Evolutionary conservation across 2,888 invertebrate genomes (phyloP).

Genomic region (Linyphia triangularis): DNA sequence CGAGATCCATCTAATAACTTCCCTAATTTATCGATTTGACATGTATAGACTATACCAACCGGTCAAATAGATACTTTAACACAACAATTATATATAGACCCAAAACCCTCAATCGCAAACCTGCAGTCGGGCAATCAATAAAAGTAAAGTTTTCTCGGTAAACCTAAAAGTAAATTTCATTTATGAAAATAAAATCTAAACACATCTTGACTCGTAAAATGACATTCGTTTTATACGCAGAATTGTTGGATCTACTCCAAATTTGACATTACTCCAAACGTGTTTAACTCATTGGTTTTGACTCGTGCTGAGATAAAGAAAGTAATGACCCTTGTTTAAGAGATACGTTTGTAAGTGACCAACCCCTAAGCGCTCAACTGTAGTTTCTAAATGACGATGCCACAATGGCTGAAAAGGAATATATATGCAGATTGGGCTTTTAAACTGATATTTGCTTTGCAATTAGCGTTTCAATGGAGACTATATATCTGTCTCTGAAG

Average conservation of each 20-base stretch:
- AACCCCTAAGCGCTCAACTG: slow-evolving; percentile 4
- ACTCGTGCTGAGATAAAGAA: slow-evolving; percentile 30
- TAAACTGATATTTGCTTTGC: not conserved
- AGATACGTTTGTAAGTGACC: slow-evolving; percentile 13
- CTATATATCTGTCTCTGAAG: slow-evolving; percentile 7
- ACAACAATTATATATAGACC: too few species aligned
- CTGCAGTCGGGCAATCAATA: not conserved
- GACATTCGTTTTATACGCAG: slow-evolving; percentile 27
- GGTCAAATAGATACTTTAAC: too few species aligned
- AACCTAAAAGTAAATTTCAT: not conserved
- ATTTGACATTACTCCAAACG: slow-evolving; percentile 59
- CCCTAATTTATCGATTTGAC: too few species aligned
- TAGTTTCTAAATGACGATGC: too few species aligned
- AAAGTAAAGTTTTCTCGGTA: not conserved
- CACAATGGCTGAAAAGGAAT: not conserved
- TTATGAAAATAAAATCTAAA: not conserved
- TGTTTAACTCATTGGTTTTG: slow-evolving; percentile 61
- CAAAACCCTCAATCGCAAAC: not conserved
- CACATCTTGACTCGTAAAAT: slow-evolving; percentile 22
- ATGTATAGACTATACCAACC: too few species aligned
- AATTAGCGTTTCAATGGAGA: slow-evolving; percentile 13
- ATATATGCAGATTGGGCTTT: not conserved
- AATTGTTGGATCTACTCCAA: slow-evolving; percentile 57
- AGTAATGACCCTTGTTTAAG: slow-evolving; percentile 5
- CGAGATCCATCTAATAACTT: too few species aligned